Evolutionary conservation across 92 coral and sea anemone species (phyloP).

Genomic region (Epizoanthus illoricatus): DNA sequence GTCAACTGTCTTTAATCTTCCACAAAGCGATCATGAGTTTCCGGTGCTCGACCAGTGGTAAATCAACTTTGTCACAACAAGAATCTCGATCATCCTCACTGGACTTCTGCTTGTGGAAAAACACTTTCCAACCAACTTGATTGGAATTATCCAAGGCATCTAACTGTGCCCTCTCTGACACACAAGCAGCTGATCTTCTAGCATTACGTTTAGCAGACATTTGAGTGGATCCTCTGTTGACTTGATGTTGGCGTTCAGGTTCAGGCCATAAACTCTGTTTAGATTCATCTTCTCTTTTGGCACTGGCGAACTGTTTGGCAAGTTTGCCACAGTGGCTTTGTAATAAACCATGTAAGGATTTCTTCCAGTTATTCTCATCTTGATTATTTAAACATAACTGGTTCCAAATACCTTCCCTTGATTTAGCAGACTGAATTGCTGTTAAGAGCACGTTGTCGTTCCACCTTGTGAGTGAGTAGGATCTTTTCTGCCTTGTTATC

Average conservation of each 20-base stretch:
- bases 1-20: too few species aligned
- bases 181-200: not conserved
- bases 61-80: too few species aligned
- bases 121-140: too few species aligned
- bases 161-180: not conserved
- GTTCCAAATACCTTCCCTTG: not conserved
- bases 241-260: not conserved
- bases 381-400: not conserved
- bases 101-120: too few species aligned
- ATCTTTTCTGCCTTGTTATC: not conserved
- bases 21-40: too few species aligned
- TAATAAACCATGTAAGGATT: not conserved
- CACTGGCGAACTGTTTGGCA: not conserved
- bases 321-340: constrained; percentile 14
- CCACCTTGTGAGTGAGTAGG: not conserved
- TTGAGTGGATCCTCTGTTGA: not conserved
- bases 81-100: too few species aligned
- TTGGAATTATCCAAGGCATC: too few species aligned
- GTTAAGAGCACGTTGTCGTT: not conserved
- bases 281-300: constrained; percentile 5
- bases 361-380: not conserved
- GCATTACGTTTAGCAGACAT: not conserved
- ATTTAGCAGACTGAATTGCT: not conserved
- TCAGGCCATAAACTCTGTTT: not conserved
- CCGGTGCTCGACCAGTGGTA: too few species aligned